These are phyloP conservation scores for Sardina pilchardus DNA, from an alignment of 2,113 vertebrate species.

Conservation along the genomic window DNA sequence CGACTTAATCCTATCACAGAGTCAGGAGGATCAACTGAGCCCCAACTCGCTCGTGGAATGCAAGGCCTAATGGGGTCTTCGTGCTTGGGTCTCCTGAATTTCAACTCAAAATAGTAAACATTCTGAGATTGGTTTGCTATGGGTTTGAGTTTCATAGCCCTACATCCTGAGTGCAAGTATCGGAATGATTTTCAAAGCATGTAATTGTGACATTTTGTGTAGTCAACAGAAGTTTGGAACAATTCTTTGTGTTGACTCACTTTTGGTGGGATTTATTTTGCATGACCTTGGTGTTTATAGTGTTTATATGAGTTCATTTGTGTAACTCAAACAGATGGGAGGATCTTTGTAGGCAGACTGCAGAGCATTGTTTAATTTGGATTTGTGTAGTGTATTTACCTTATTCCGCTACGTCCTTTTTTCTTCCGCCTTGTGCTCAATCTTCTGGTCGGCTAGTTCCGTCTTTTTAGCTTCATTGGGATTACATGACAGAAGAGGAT, in stretches of 20 bases:
- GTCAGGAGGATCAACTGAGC: conserved; percentile 51
- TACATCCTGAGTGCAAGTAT: background rate
- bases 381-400: background rate
- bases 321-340: background rate
- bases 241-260: background rate
- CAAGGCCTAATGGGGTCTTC: background rate
- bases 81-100: background rate
- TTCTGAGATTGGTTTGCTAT: background rate
- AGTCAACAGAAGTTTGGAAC: background rate
- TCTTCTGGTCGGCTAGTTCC: too few relatives aligned
- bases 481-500: too few relatives aligned
- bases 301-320: background rate
- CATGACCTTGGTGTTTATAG: background rate
- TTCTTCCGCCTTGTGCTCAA: too few relatives aligned
- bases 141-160: background rate
- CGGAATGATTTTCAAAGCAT: background rate
- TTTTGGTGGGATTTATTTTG: background rate
- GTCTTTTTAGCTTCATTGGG: too few relatives aligned
- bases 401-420: too few relatives aligned
- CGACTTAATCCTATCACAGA: conserved; percentile 61
- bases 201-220: background rate
- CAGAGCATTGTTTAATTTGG: background rate
- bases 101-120: conserved; percentile 3
- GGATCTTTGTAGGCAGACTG: too few relatives aligned
- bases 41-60: conserved; percentile 41